A percentile compares a stretch with the other conserved stretches of the same genome.
phyloP scores from a whole-genome alignment of 2,113 vertebrate genomes.

The Rhea pennata region DNA sequence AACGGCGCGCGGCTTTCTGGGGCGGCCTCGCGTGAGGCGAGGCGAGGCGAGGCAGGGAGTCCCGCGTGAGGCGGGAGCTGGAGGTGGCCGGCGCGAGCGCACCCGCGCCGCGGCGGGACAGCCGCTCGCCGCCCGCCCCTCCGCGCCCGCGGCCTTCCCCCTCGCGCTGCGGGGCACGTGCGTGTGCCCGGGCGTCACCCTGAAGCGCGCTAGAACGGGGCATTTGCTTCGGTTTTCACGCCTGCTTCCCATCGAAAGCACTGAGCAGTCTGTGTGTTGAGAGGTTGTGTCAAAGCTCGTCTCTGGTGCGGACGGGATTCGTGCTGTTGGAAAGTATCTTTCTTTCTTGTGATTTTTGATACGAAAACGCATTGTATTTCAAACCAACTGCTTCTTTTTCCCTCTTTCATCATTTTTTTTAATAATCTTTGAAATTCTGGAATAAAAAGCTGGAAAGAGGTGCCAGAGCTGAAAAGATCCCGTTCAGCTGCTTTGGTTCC shows the following conservation, averaged over 20 bases:
- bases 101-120: no score
- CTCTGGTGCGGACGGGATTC: background rate
- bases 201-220: background rate
- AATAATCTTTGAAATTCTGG: constrained; percentile 9
- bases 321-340: background rate
- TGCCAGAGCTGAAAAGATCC: constrained; percentile 29
- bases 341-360: background rate
- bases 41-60: no score
- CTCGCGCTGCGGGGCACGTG: no score
- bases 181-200: background rate
- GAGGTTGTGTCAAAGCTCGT: background rate
- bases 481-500: background rate
- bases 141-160: no score
- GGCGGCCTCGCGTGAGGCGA: no score
- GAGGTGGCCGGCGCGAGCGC: background rate
- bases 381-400: background rate
- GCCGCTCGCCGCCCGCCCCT: no score
- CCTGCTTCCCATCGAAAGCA: background rate
- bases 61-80: no score
- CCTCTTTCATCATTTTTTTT: background rate
- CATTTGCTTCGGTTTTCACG: background rate
- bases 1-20: no score
- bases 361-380: constrained; percentile 20
- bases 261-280: background rate
- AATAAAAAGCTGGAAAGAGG: constrained; percentile 36